phyloP scores from a whole-genome alignment of 1,140 invertebrate genomes.

The Drosophila sp. region DNA sequence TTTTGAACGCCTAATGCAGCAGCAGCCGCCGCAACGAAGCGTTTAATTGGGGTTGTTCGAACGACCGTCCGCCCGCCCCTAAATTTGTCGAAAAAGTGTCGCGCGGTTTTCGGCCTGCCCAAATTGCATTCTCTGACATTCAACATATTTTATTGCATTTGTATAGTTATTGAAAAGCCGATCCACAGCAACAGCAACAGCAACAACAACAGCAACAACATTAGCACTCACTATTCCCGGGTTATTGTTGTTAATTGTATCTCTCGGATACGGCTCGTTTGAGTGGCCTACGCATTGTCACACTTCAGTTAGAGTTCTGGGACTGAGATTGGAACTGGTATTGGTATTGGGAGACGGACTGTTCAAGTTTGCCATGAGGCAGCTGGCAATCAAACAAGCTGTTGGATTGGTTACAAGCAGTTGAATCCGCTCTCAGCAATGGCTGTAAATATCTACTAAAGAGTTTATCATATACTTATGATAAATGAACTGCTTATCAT shows the following conservation, averaged over 20 bases:
- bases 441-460: not conserved
- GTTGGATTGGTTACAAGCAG: not conserved
- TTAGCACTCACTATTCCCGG: constrained; percentile 36
- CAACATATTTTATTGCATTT: constrained; percentile 76
- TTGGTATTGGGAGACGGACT: not conserved
- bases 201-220: constrained; percentile 23
- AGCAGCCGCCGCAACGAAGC: constrained; percentile 52
- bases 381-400: constrained; percentile 1
- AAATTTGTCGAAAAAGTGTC: constrained; percentile 33
- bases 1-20: constrained; percentile 61
- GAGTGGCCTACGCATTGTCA: constrained; percentile 64
- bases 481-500: constrained; percentile 2
- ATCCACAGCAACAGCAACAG: not conserved
- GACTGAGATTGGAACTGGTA: too few relatives aligned
- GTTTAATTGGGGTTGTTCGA: constrained; percentile 80
- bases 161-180: constrained; percentile 30
- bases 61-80: constrained; percentile 50
- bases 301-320: constrained; percentile 56
- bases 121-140: constrained; percentile 51
- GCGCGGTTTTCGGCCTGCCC: constrained; percentile 38
- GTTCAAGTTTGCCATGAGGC: not conserved
- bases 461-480: constrained; percentile 4
- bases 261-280: constrained; percentile 52
- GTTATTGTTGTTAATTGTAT: constrained; percentile 61
- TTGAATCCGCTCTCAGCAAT: not conserved